Conservation (phyloP, 2,888 invertebrate species). For the Iselma pallidipennis region DNA sequence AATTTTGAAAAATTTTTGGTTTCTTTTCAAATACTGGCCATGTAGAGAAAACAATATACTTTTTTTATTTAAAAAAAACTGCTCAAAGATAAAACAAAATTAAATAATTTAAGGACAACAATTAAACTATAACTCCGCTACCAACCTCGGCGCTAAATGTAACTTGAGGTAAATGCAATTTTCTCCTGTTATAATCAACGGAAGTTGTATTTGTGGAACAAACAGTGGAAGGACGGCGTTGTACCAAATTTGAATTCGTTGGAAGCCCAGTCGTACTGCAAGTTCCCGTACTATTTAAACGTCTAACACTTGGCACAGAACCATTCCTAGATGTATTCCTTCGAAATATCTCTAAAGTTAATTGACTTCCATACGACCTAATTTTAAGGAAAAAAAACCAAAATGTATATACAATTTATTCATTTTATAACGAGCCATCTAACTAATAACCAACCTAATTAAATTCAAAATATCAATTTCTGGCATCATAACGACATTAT, state of each 20-base stretch:
- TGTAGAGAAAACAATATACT: too few species aligned
- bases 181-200: constrained; percentile 60
- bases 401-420: too few species aligned
- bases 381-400: neutral
- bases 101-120: neutral
- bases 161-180: constrained; percentile 77
- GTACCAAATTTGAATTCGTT: constrained; percentile 42
- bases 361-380: constrained; percentile 71
- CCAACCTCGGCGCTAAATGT: constrained; percentile 91
- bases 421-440: too few species aligned
- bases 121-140: constrained; percentile 80
- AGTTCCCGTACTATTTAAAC: constrained; percentile 32
- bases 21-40: constrained; percentile 16
- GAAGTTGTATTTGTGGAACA: constrained; percentile 68
- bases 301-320: constrained; percentile 46
- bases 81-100: constrained; percentile 1
- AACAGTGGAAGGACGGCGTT: constrained; percentile 68
- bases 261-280: constrained; percentile 36
- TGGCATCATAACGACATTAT: constrained; percentile 82
- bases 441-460: constrained; percentile 54
- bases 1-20: constrained; percentile 15
- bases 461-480: constrained; percentile 71
- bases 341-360: constrained; percentile 74
- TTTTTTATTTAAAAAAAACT: too few species aligned
- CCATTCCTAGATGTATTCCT: constrained; percentile 59